Base-by-base conservation (phyloP, 1,140 invertebrate species). In the Trypoxylus dichotomus region DNA sequence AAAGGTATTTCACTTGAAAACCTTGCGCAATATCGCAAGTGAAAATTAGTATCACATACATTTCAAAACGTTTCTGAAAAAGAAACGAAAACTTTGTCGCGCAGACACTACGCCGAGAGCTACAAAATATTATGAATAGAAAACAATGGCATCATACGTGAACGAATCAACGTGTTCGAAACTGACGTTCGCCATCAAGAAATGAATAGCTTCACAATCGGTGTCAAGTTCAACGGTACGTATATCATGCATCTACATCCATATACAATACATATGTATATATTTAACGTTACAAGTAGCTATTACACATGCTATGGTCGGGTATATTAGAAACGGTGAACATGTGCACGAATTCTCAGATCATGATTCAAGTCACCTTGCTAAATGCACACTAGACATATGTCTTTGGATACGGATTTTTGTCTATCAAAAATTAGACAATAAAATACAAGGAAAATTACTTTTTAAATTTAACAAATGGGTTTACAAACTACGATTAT, bases 301-400 rank as follows among this genome's bases (percentile, higher is more conserved):
- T 54, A 54, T n/a, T 54, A 54, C 19, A 54, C 32, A 19, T 54
- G 47, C 19, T 54, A 54, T 54, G 6, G 47, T n/a, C 47, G 47
- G 19, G 13, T 54, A n/a, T 54, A 54, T 54, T 54, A n/a, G 47
- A 54, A 54, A 54, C 19, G 19, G 15, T n/a, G 47, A 54, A 54
- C 47, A 54, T 54, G 47, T 54, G 47, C 47, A 54, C 47, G 47
- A 54, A 54, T 54, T 54, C 47, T 37, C 47, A 6, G 19, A 54
- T 54, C 15, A 54, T 54, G 47, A 54, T 54, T 54, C 47, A 54
- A 54, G 47, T 54, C 47, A 54, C 47, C 47, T 54, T 54, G 47
- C 47, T 19, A n/a, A n/a, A n/a, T 54, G 15, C 15, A 15, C 6
- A 15, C 15, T 19, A 54, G 15, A 19, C 19, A 19, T 54, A 47